Conservation (phyloP, 92 coral and sea anemone genomes). For the Parazoanthus darwini region DNA sequence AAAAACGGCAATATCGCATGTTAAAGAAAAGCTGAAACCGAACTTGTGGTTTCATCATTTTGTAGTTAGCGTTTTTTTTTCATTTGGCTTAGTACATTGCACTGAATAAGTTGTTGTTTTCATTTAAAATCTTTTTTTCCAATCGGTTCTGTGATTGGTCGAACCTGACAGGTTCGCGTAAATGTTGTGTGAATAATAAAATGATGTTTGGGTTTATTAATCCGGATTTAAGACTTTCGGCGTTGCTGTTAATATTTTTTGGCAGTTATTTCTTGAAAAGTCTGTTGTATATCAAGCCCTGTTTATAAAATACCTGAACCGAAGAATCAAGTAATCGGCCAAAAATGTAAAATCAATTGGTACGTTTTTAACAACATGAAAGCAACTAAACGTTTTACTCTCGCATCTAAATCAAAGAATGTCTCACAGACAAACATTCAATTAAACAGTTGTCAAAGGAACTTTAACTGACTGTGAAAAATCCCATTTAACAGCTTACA, state of each 20-base stretch:
- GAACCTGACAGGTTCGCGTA: constrained; percentile 1
- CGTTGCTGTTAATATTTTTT: not conserved
- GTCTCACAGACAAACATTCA: not conserved
- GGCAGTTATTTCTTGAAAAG: not conserved
- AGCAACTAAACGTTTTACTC: not conserved
- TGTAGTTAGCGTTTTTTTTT: not conserved
- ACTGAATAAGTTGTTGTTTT: not conserved
- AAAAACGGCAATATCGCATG: not conserved
- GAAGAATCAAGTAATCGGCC: no score
- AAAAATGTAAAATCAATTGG: no score
- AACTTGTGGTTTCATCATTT: not conserved
- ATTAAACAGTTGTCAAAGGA: not conserved
- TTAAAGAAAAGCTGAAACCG: not conserved
- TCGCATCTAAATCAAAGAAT: not conserved
- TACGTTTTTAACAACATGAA: not conserved
- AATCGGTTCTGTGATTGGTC: constrained; percentile 5
- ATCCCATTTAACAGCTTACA: not conserved
- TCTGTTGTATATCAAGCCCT: no score
- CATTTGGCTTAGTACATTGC: not conserved
- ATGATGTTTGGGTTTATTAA: not conserved
- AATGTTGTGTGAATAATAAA: not conserved
- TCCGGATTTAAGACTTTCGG: not conserved
- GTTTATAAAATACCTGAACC: not conserved
- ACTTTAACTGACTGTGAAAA: not conserved
- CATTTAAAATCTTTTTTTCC: not conserved